Evolutionary conservation across 2,113 vertebrate genomes (phyloP).

Genomic region (Paradoxurus hermaphroditus): DNA sequence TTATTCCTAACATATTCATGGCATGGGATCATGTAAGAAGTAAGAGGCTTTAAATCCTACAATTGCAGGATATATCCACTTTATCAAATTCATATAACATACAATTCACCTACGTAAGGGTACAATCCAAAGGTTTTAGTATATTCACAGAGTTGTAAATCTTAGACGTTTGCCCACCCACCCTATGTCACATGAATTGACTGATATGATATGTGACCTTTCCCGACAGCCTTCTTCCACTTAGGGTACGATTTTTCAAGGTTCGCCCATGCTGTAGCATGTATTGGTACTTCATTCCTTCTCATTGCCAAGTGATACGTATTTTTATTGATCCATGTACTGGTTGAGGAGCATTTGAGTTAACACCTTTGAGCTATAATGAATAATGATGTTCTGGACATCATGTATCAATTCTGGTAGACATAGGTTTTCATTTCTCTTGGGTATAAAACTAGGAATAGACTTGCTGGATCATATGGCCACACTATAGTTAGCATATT

Average conservation of each 20-base stretch:
- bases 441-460: neutral
- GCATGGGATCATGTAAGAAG: neutral
- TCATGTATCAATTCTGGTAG: neutral
- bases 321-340: neutral
- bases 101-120: neutral
- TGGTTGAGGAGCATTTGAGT: neutral
- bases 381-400: neutral
- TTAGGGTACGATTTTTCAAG: neutral
- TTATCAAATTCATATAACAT: neutral
- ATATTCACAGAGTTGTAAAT: neutral
- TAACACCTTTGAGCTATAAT: neutral
- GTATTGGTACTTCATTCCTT: neutral
- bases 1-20: neutral
- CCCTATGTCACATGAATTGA: neutral
- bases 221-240: neutral
- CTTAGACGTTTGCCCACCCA: neutral
- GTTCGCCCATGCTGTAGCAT: neutral
- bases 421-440: neutral
- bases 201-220: neutral
- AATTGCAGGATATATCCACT: neutral
- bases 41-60: neutral
- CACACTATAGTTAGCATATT: neutral
- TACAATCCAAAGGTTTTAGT: neutral
- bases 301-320: neutral
- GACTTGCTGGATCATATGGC: neutral